Evolutionary conservation across 2,113 vertebrate species (phyloP).

Genomic region (human): DNA sequence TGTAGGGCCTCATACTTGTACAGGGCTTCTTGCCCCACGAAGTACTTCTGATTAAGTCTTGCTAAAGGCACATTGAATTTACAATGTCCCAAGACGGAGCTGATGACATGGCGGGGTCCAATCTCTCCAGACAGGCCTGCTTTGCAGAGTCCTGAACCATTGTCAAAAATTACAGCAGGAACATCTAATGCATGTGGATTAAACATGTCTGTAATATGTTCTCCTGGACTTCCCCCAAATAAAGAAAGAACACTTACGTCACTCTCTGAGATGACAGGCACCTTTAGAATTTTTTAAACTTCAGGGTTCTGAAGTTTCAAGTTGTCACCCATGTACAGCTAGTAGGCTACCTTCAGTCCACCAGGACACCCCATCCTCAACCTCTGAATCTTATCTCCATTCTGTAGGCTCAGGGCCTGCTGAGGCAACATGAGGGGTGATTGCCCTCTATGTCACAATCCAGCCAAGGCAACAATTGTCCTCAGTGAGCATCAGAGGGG

Average conservation of each 20-base stretch:
- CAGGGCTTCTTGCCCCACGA: neutral
- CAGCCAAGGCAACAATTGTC: neutral
- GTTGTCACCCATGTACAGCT: neutral
- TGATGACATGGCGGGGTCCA: slow-evolving; percentile 48
- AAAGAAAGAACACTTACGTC: neutral
- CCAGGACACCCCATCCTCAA: neutral
- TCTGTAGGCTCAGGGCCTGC: neutral
- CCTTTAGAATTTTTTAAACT: neutral
- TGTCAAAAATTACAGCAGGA: slow-evolving; percentile 71
- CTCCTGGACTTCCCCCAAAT: neutral
- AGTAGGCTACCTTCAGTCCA: neutral
- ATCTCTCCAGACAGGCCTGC: slow-evolving; percentile 68
- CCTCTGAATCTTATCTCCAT: neutral
- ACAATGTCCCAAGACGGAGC: neutral
- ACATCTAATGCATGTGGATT: slow-evolving; percentile 31
- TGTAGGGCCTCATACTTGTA: neutral
- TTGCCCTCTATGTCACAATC: slow-evolving; percentile 28
- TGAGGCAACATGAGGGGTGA: neutral
- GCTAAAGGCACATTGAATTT: accelerated
- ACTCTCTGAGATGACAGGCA: neutral
- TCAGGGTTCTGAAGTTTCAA: neutral
- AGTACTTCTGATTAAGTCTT: neutral
- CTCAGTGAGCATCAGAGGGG: neutral
- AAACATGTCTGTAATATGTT: slow-evolving; percentile 51
- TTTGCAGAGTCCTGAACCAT: slow-evolving; percentile 68